These are phyloP conservation scores for Esox niger DNA, from an alignment of 2,113 vertebrate species.

Conservation along the genomic window DNA sequence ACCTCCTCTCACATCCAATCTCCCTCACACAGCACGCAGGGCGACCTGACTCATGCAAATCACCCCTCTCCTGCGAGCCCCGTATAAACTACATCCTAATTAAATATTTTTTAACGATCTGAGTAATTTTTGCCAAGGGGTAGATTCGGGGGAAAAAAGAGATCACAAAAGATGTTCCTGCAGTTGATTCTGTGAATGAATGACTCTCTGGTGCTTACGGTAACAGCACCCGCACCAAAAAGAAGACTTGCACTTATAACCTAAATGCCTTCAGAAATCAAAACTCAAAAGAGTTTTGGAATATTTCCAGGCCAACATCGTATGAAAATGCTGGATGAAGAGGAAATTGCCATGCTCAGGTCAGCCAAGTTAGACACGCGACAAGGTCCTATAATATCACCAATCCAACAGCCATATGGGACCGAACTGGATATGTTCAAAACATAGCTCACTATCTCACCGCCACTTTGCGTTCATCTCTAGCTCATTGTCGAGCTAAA, in stretches of 20 bases:
- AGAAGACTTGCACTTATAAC: conserved; percentile 59
- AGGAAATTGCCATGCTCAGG: conserved; percentile 21
- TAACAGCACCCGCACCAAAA: conserved; percentile 87
- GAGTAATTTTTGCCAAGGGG: conserved; percentile 97
- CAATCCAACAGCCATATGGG: conserved; percentile 33
- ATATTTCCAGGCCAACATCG: conserved; percentile 72
- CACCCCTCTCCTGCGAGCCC: conserved; percentile 85
- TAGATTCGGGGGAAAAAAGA: conserved; percentile 92
- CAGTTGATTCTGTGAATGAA: conserved; percentile 95
- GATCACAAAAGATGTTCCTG: conserved; percentile 96
- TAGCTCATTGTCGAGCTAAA: too few relatives aligned
- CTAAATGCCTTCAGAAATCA: conserved; percentile 72
- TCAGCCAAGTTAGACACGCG: conserved; percentile 23
- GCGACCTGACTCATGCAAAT: conserved; percentile 93
- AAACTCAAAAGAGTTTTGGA: conserved; percentile 69
- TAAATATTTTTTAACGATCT: conserved; percentile 98
- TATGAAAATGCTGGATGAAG: conserved; percentile 65
- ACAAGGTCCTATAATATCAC: conserved; percentile 39
- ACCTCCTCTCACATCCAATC: conserved; percentile 91
- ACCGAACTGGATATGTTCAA: background rate
- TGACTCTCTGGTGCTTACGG: conserved; percentile 90
- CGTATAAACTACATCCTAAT: conserved; percentile 95
- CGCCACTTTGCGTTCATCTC: background rate
- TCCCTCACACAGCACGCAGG: conserved; percentile 70
- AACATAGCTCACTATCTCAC: conserved; percentile 18